These are phyloP conservation scores for Callionymus lyra DNA, from an alignment of 2,113 vertebrate genomes.

Conservation along the genomic window DNA sequence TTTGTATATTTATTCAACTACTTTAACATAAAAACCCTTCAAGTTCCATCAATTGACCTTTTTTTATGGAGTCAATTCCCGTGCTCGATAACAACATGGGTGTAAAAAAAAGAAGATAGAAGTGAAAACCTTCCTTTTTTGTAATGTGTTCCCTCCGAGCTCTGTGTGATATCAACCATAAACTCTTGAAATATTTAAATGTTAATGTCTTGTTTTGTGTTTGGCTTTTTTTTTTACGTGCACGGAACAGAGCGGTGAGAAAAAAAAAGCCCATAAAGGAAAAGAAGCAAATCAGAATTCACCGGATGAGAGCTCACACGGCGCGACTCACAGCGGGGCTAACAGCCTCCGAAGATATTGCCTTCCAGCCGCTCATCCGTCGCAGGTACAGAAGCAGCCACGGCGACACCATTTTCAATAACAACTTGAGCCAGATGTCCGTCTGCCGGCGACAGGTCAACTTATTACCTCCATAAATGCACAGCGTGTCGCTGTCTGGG, in stretches of 20 bases:
- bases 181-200: conserved; percentile 4
- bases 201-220: conserved; percentile 12
- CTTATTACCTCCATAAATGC: conserved; percentile 59
- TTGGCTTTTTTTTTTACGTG: conserved; percentile 5
- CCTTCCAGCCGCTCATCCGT: conserved; percentile 11
- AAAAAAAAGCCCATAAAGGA: conserved; percentile 24
- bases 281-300: conserved; percentile 31
- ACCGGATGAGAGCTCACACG: conserved; percentile 20
- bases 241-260: not conserved
- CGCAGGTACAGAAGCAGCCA: conserved; percentile 23
- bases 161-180: too few relatives aligned
- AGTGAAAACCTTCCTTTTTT: too few relatives aligned
- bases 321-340: conserved; percentile 15
- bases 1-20: conserved; percentile 8
- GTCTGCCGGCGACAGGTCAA: conserved; percentile 52
- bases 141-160: too few relatives aligned
- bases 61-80: not conserved
- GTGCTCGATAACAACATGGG: too few relatives aligned
- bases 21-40: conserved; percentile 17
- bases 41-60: conserved; percentile 7
- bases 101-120: too few relatives aligned
- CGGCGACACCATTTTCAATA: conserved; percentile 33
- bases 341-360: conserved; percentile 29
- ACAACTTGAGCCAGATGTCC: conserved; percentile 36
- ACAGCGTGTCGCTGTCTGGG: conserved; percentile 58